phyloP scores from a whole-genome alignment of 1,140 invertebrate genomes.

The Pygmarrhopalites habei region DNA sequence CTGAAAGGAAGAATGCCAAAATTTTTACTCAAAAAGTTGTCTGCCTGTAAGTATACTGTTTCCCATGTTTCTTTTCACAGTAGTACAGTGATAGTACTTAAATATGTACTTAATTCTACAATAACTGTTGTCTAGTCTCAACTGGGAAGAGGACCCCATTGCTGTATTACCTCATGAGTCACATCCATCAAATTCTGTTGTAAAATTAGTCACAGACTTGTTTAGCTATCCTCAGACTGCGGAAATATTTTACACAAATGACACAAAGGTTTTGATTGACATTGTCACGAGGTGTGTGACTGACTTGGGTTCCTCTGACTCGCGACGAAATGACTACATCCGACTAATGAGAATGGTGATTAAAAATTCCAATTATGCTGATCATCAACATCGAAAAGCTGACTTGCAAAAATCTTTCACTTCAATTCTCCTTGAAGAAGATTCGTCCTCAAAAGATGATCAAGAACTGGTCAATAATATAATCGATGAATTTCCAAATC shows the following conservation, averaged over 20 bases:
- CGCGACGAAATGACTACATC: slow-evolving; percentile 59
- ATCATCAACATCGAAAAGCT: slow-evolving; percentile 64
- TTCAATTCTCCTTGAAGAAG: slow-evolving; percentile 73
- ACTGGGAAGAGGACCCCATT: slow-evolving; percentile 85
- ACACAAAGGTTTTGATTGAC: slow-evolving; percentile 84
- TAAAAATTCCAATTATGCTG: slow-evolving; percentile 64
- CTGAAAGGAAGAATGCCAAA: slow-evolving; percentile 63
- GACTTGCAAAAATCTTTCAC: slow-evolving; percentile 73
- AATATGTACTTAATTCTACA: no score
- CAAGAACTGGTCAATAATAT: slow-evolving; percentile 68
- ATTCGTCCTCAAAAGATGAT: slow-evolving; percentile 59
- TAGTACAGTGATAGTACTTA: no score
- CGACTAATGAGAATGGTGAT: slow-evolving; percentile 66
- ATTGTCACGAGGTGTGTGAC: slow-evolving; percentile 80
- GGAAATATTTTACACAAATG: slow-evolving; percentile 83
- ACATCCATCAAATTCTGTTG: slow-evolving; percentile 69
- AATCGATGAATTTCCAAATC: slow-evolving; percentile 66
- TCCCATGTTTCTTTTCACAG: no score
- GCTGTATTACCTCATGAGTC: slow-evolving; percentile 55
- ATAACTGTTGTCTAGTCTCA: no score
- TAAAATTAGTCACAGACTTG: slow-evolving; percentile 79
- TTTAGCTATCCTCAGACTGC: slow-evolving; percentile 68
- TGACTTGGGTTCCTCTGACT: slow-evolving; percentile 77
- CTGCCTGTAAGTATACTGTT: no score
- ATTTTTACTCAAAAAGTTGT: slow-evolving; percentile 83